Percentiles rank a stretch among this genome's conserved stretches.
Evolutionary conservation across 2,797 vertebrate genomes (phyloP).

Genomic region (Alcedo quadribrachys): DNA sequence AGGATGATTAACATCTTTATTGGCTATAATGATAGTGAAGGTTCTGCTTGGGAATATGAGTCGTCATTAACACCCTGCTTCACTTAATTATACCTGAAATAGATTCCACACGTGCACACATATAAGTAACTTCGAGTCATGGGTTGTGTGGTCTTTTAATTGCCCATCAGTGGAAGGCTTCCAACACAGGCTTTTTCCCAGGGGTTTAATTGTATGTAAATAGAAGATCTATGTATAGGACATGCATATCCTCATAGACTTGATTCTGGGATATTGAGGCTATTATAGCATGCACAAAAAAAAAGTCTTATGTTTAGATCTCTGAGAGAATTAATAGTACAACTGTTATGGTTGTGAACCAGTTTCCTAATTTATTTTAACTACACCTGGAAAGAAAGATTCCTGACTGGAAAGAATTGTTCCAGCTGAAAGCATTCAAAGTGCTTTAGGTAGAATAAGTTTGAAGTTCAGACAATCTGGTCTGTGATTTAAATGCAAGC

Average conservation of each 20-base stretch:
- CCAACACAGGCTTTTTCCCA: neutral
- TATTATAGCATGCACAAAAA: neutral
- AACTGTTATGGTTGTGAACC: neutral
- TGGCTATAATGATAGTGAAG: slow-evolving; percentile 56
- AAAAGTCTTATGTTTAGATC: neutral
- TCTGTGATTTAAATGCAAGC: neutral
- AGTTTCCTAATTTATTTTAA: neutral
- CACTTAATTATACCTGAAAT: slow-evolving; percentile 53
- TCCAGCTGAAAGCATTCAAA: neutral
- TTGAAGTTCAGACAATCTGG: neutral
- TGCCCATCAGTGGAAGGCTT: slow-evolving; percentile 20
- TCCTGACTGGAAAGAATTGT: neutral
- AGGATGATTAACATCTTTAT: slow-evolving; percentile 36
- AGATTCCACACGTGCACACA: neutral
- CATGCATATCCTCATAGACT: neutral
- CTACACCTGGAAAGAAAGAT: neutral
- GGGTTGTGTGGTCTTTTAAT: slow-evolving; percentile 19
- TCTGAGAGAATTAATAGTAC: neutral
- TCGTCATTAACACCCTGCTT: neutral
- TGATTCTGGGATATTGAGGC: neutral
- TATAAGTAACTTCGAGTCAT: neutral
- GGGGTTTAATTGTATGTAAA: slow-evolving; percentile 6
- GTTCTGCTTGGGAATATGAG: slow-evolving; percentile 43
- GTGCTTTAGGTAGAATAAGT: neutral
- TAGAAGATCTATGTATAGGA: neutral